Evolutionary conservation across 2,797 vertebrate species (phyloP).

Genomic region (Acanthurus leucopareius): DNA sequence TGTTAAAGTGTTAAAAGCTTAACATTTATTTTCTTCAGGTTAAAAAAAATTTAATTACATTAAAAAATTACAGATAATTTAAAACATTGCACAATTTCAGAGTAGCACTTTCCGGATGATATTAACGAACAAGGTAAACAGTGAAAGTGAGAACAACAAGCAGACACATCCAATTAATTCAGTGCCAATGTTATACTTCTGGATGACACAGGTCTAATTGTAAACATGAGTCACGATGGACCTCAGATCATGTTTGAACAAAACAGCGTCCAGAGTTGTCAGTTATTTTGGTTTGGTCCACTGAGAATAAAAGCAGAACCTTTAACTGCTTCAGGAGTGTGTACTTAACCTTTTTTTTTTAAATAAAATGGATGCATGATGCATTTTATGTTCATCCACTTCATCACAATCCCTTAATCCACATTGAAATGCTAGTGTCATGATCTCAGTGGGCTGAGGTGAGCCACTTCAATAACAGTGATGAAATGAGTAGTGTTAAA

Average conservation of each 20-base stretch:
- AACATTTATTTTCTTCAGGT: slow-evolving; percentile 55
- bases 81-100: slow-evolving; percentile 21
- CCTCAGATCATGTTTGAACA: neutral
- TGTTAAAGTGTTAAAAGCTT: neutral
- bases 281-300: neutral
- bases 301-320: slow-evolving; percentile 4
- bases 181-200: slow-evolving; percentile 1
- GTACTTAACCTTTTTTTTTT: neutral
- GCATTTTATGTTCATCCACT: neutral
- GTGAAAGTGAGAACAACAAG: neutral
- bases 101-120: slow-evolving; percentile 10
- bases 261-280: neutral
- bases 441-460: neutral
- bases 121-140: neutral
- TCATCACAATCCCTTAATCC: neutral
- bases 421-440: neutral
- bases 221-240: neutral
- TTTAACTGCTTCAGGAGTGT: neutral
- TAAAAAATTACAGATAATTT: slow-evolving; percentile 3
- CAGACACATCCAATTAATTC: neutral
- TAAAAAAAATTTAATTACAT: slow-evolving; percentile 15
- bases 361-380: neutral
- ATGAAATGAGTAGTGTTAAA: neutral
- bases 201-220: neutral
- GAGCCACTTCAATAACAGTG: neutral